phyloP scores from a whole-genome alignment of 2,113 vertebrate species.

The Psophia crepitans region DNA sequence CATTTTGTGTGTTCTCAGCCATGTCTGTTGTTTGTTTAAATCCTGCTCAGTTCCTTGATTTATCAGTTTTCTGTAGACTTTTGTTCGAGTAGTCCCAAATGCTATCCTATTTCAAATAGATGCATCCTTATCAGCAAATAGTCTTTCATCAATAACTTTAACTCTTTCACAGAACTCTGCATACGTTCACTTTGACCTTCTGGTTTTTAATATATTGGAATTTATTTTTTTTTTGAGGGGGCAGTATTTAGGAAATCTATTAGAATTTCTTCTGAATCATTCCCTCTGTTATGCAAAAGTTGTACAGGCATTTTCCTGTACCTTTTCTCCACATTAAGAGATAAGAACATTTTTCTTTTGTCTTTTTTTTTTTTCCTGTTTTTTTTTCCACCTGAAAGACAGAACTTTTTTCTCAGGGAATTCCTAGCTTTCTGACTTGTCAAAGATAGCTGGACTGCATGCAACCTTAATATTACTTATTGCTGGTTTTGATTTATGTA shows the following conservation, averaged over 20 bases:
- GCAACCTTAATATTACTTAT: background rate
- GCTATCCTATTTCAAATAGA: constrained; percentile 48
- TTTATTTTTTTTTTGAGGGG: background rate
- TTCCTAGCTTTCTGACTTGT: background rate
- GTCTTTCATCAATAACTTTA: constrained; percentile 39
- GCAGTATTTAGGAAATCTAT: background rate
- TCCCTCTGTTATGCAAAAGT: background rate
- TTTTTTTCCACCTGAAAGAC: background rate
- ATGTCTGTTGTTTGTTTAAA: constrained; percentile 63
- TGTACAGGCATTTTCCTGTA: background rate
- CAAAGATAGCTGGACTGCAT: background rate
- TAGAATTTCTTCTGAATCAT: background rate
- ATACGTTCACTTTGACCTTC: background rate
- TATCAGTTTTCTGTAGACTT: constrained; percentile 63
- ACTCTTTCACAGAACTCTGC: background rate
- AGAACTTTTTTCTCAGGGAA: background rate
- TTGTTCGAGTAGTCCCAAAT: constrained; percentile 12
- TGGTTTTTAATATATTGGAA: background rate
- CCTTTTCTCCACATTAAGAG: background rate
- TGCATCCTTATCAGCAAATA: constrained; percentile 55
- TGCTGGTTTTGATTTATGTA: background rate
- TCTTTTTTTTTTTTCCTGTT: no score
- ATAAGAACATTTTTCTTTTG: background rate
- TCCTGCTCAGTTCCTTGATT: constrained; percentile 53
- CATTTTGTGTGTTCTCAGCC: constrained; percentile 54